Base-by-base conservation (phyloP, 2,113 vertebrate species). In the Scomber scombrus region DNA sequence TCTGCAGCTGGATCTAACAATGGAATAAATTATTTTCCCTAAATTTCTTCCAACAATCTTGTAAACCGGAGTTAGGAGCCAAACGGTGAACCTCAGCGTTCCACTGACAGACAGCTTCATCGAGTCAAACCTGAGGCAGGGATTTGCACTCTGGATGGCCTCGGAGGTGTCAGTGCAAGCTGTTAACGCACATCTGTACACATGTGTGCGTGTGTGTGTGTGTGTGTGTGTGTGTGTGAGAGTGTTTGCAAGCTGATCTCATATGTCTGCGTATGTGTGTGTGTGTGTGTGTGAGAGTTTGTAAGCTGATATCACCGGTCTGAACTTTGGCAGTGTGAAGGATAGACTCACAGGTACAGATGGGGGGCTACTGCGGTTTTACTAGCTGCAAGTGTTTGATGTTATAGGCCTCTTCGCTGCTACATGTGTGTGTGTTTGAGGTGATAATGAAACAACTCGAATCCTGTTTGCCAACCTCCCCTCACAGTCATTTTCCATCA, bases 401-500 rank as follows among this genome's bases (percentile, higher is more conserved):
- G 86, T 88, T 77, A 58, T 0, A 34, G 26, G 63, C 58, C 76
- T 86, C 77, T 83, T 72, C 23, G 65, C 56, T 50, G 64, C 19
- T 31, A 1, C 14, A 3, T 54, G 64, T 69, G 68, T 77, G 80
- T 34, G 61, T 72, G 75, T 85, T 64, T 31, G 55, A 90, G 88
- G 86, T 83, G 86, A 90, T 86, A 90, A 89, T 84, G 85, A 91
- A 88, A 87, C 88, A 85, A 86, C 57, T 70, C 46, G 43, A 78
- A 66, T 84, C 69, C 66, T 79, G 84, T 89, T 80, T 78, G 80
- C 71, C 56, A 83, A 79, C 29, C 65, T 81, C 55, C 66, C 92
- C 85, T 87, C 34, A 56, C 7, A 43, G 89, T 51, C 81, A 84
- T 91, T 90, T 92, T 92, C 91, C 91, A 88, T 91, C 80, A 87